These are phyloP conservation scores for Oxyura jamaicensis DNA, from an alignment of 2,113 vertebrate genomes.

Conservation along the genomic window DNA sequence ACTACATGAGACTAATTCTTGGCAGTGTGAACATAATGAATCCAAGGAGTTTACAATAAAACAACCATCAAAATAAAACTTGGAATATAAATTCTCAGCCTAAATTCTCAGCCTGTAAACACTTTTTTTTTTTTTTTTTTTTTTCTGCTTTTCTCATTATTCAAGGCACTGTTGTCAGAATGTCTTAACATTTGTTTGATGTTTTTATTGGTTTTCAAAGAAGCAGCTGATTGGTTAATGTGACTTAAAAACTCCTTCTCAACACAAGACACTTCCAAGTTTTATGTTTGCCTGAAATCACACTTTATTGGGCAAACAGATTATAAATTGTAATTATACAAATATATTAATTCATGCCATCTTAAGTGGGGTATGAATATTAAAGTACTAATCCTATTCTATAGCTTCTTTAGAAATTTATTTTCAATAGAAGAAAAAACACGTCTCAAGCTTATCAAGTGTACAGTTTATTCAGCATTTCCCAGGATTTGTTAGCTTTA, in stretches of 20 bases:
- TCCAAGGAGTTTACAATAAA: constrained; percentile 14
- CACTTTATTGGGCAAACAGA: background rate
- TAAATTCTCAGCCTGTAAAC: constrained; percentile 14
- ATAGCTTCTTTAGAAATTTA: background rate
- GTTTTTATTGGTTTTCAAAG: background rate
- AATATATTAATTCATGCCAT: background rate
- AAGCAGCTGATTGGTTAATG: background rate
- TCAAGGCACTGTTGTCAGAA: background rate
- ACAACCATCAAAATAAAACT: background rate
- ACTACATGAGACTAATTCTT: constrained; percentile 45
- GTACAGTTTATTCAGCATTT: background rate
- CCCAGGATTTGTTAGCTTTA: background rate
- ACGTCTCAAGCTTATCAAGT: background rate
- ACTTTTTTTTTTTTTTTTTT: constrained; percentile 4
- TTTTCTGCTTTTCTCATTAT: background rate
- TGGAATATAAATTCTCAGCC: constrained; percentile 3
- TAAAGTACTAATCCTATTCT: background rate
- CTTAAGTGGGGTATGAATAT: background rate
- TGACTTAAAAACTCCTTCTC: background rate
- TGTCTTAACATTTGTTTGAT: background rate
- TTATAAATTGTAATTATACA: background rate
- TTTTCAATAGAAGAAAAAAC: background rate
- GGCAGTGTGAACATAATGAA: constrained; percentile 29
- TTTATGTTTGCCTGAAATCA: background rate
- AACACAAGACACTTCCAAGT: background rate